A percentile compares a stretch with the other conserved stretches of the same genome.
Evolutionary conservation across 2,113 vertebrate genomes (phyloP).

Genomic region (Todiramphus chloris): DNA sequence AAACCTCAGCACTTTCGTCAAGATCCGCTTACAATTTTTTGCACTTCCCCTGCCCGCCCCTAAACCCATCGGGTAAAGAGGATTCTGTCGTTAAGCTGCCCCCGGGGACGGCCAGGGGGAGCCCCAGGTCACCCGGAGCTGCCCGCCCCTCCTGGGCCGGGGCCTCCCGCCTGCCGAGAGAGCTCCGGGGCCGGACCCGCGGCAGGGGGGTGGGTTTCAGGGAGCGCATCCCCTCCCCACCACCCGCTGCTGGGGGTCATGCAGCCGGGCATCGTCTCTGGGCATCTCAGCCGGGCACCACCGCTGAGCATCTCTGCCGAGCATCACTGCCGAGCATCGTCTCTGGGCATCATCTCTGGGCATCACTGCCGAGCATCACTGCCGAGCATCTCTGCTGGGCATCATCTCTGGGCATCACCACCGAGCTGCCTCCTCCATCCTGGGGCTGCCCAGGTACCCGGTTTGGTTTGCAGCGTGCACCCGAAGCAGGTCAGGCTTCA

Average conservation of each 20-base stretch:
- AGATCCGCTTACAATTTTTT: not conserved
- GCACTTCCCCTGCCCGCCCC: rapidly evolving
- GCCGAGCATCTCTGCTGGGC: too few species aligned
- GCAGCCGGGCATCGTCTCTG: not conserved
- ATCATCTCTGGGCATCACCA: too few species aligned
- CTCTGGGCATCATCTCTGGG: too few species aligned
- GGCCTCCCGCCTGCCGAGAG: too few species aligned
- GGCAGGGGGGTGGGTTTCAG: too few species aligned
- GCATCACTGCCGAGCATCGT: too few species aligned
- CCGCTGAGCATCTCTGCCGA: too few species aligned
- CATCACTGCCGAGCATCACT: too few species aligned
- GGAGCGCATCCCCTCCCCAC: not conserved
- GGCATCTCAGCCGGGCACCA: too few species aligned
- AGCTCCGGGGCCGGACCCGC: too few species aligned
- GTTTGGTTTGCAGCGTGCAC: not conserved
- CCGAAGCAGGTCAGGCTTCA: rapidly evolving
- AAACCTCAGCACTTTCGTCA: not conserved
- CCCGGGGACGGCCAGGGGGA: not conserved
- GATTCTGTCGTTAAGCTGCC: not conserved
- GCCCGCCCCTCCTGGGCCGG: not conserved
- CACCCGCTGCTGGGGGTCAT: not conserved
- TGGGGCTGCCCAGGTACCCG: not conserved
- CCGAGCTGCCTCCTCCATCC: not conserved
- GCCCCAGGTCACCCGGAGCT: not conserved
- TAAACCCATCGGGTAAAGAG: not conserved